Percentiles rank a stretch among this genome's conserved stretches.
Evolutionary conservation across 2,113 vertebrate species (phyloP).

Genomic region (Chamaetylas fuelleborni): DNA sequence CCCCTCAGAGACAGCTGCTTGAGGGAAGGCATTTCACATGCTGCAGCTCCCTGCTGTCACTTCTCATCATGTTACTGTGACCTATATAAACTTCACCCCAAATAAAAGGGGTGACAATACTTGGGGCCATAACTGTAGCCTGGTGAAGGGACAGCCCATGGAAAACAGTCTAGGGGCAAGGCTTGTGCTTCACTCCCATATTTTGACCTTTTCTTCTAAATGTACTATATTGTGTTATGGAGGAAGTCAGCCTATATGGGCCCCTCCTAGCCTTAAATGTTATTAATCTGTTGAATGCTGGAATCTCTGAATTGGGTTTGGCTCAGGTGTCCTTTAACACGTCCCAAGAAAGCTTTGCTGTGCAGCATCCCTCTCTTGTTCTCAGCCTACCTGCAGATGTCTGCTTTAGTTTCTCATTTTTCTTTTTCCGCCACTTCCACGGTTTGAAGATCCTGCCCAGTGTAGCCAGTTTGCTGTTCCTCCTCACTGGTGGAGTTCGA

Average conservation of each 20-base stretch:
- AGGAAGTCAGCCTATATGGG: not conserved
- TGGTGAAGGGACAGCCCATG: not conserved
- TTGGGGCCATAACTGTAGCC: not conserved
- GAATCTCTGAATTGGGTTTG: not conserved
- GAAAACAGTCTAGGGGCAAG: not conserved
- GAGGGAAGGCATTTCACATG: not conserved
- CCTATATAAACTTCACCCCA: not conserved
- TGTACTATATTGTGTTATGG: not conserved
- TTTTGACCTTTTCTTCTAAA: not conserved
- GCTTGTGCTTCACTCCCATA: not conserved
- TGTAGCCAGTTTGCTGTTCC: constrained; percentile 93
- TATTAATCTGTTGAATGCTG: not conserved
- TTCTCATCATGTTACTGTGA: constrained; percentile 18
- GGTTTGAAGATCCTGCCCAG: constrained; percentile 97
- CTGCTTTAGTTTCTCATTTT: constrained; percentile 92
- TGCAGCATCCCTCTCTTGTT: not conserved
- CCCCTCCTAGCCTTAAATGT: not conserved
- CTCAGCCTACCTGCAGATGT: constrained; percentile 80
- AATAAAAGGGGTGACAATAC: not conserved
- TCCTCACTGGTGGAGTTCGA: constrained; percentile 88
- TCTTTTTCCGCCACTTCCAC: constrained; percentile 99
- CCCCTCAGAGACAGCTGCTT: not conserved
- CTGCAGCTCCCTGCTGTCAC: constrained; percentile 7
- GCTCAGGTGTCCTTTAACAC: not conserved
- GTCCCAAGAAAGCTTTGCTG: not conserved